These are phyloP conservation scores for Aphis craccivora DNA, from an alignment of 1,140 invertebrate species.

Conservation along the genomic window DNA sequence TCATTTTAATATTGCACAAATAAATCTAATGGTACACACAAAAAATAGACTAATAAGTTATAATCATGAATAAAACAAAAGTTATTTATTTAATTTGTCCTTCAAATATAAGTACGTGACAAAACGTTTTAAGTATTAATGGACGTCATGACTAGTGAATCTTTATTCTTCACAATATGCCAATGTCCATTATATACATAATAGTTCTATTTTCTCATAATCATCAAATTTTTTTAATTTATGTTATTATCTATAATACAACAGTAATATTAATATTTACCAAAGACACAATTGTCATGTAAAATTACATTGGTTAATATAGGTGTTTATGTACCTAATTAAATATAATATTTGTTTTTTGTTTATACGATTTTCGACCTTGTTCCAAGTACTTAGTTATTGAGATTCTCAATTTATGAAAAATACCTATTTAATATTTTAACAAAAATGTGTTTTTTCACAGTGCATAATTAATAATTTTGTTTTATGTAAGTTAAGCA, in stretches of 20 bases:
- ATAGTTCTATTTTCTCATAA: neutral
- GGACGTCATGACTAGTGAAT: neutral
- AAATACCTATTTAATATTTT: neutral
- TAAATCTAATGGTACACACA: neutral
- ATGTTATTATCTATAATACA: neutral
- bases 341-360: neutral
- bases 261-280: neutral
- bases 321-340: neutral
- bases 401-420: neutral
- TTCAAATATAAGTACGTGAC: neutral
- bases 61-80: neutral
- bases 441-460: neutral
- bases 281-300: neutral
- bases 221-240: neutral
- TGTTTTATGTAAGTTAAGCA: neutral
- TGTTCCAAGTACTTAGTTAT: neutral
- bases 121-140: neutral
- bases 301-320: neutral
- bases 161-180: neutral
- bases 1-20: neutral
- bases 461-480: neutral
- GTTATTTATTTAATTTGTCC: slow-evolving; percentile 13
- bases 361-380: neutral
- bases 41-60: slow-evolving; percentile 3
- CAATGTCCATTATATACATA: neutral